Evolutionary conservation across 2,113 vertebrate species (phyloP).

Genomic region (Bambusicola thoracicus): DNA sequence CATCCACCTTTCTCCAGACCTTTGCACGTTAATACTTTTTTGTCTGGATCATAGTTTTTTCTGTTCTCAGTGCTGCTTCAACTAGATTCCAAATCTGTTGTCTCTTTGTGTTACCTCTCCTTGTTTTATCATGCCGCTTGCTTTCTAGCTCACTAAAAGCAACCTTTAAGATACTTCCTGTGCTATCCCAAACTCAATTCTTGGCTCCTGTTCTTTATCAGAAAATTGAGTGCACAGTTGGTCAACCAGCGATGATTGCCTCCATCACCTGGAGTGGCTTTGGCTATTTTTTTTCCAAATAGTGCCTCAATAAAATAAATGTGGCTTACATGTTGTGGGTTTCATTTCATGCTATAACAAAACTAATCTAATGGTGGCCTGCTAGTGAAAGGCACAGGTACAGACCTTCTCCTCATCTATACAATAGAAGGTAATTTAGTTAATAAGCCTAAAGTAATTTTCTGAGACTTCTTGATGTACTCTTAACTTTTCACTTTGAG

Average conservation of each 20-base stretch:
- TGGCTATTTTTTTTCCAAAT: background rate
- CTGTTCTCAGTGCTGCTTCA: background rate
- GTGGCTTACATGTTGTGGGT: background rate
- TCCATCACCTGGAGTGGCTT: background rate
- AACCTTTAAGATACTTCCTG: background rate
- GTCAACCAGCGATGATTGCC: background rate
- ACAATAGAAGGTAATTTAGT: slow-evolving; percentile 18
- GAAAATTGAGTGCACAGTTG: background rate
- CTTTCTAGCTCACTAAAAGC: background rate
- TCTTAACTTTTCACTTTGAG: background rate
- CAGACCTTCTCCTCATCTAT: background rate
- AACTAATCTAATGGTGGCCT: background rate
- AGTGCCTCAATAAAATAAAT: slow-evolving; percentile 10
- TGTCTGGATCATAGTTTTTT: background rate
- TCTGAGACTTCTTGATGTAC: background rate
- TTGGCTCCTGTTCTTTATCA: background rate
- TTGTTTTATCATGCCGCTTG: background rate
- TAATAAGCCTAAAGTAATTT: slow-evolving; percentile 1
- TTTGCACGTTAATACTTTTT: background rate
- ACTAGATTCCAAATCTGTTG: background rate
- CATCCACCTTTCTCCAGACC: background rate
- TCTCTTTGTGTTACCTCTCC: background rate
- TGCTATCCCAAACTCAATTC: background rate
- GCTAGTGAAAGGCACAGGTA: background rate
- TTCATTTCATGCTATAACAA: background rate